phyloP scores from a whole-genome alignment of 35 echinoderm and acorn worm species.

The Strongylocentrotus purpuratus region DNA sequence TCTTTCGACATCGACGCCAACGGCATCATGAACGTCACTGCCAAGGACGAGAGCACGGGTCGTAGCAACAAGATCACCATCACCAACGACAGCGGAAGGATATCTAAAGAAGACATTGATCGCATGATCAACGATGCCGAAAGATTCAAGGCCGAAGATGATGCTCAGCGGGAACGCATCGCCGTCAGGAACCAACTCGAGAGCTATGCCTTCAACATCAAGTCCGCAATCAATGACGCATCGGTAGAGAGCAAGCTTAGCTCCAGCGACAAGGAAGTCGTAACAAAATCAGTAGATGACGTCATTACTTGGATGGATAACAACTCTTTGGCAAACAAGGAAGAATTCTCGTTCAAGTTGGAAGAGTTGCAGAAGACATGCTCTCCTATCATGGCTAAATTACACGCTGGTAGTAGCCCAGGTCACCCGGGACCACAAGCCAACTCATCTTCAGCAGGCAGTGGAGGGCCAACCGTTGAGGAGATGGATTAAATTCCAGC shows the following conservation, averaged over 20 bases:
- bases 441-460: slow-evolving; percentile 44
- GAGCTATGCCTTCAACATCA: slow-evolving; percentile 80
- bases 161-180: slow-evolving; percentile 72
- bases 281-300: neutral
- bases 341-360: slow-evolving; percentile 54
- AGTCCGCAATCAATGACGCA: slow-evolving; percentile 71
- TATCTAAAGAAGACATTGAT: slow-evolving; percentile 68
- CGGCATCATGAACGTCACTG: slow-evolving; percentile 81
- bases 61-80: slow-evolving; percentile 68
- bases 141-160: slow-evolving; percentile 86
- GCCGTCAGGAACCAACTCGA: slow-evolving; percentile 80
- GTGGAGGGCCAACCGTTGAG: neutral
- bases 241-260: slow-evolving; percentile 59
- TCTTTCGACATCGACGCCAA: slow-evolving; percentile 79
- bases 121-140: slow-evolving; percentile 82
- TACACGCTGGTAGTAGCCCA: neutral
- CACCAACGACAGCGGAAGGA: slow-evolving; percentile 61
- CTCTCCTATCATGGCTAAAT: slow-evolving; percentile 58
- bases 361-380: slow-evolving; percentile 61
- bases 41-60: slow-evolving; percentile 71
- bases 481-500: neutral
- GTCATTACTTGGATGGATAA: slow-evolving; percentile 55
- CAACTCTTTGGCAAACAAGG: slow-evolving; percentile 50
- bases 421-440: slow-evolving; percentile 53
- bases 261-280: neutral